Evolutionary conservation across 1,140 invertebrate genomes (phyloP).

Genomic region (Triops longicaudatus): DNA sequence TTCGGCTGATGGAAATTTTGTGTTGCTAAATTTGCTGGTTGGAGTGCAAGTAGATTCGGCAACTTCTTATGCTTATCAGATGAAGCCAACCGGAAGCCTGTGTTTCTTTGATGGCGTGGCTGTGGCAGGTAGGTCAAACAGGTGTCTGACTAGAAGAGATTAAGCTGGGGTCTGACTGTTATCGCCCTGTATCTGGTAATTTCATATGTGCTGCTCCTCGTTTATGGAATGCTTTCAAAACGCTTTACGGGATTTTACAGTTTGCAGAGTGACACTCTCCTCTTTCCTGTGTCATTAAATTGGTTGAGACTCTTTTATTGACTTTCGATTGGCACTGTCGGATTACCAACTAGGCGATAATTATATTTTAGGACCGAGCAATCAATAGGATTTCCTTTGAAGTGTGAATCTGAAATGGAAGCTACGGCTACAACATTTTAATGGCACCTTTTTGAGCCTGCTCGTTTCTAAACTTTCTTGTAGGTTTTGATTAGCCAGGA

Average conservation of each 20-base stretch:
- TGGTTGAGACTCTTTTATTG: not conserved
- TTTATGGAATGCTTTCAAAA: slow-evolving; percentile 2
- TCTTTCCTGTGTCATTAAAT: not conserved
- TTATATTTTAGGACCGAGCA: not conserved
- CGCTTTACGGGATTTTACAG: not conserved
- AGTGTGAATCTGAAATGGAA: not conserved
- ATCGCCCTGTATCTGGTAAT: not conserved
- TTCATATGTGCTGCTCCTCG: not conserved
- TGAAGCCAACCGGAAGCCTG: not conserved
- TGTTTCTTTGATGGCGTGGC: not conserved
- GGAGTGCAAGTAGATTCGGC: no score
- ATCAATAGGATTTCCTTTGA: not conserved
- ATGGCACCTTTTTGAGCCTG: no score
- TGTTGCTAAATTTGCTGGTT: no score
- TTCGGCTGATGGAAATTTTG: not conserved
- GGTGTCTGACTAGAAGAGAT: not conserved
- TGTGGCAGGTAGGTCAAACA: not conserved
- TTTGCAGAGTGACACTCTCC: not conserved
- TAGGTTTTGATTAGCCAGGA: not conserved
- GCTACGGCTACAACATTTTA: no score
- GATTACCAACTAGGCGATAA: not conserved
- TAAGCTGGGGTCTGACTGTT: not conserved
- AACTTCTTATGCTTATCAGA: not conserved
- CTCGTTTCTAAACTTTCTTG: not conserved
- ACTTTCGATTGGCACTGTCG: slow-evolving; percentile 5